Base-by-base conservation (phyloP, 2,113 vertebrate species). In the Toxotes chatareus region DNA sequence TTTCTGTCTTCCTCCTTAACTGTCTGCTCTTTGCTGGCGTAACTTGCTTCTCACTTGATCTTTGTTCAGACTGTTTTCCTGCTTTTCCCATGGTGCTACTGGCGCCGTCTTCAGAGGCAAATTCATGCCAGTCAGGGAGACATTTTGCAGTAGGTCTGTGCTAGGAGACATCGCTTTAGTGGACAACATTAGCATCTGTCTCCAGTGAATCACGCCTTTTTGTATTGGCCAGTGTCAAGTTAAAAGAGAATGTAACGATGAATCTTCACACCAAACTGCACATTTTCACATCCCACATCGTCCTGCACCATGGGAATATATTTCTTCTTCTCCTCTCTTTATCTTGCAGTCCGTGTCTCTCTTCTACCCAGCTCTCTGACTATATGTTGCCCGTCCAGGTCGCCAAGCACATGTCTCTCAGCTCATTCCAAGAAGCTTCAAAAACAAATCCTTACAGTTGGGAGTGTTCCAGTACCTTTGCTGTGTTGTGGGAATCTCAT, bases 361-460 rank as follows among this genome's bases (percentile, higher is more conserved):
- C 32, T 16, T 9, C 56, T 49, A n/a, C 4, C 3, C 65, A n/a
- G 42, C 55, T 16, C 27, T 19, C 32, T 49, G 11, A 69, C 57
- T 4, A 0, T 36, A 62, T 21, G 19, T 46, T 63, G 73, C 76
- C 80, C 68, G 57, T 71, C 27, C 55, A 62, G 72, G 53, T 72
- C 47, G 40, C 82, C 63, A 83, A 78, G 83, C 68, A 71, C 38
- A 56, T 23, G 79, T 73, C 81, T 82, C 46, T 84, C 63, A 44
- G 61, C 59, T 83, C 23, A n/a, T 63, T 83, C 80, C 88, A 83
- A 62, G 63, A 32, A 64, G 73, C 65, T 89, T 90, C 79, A 85
- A 75, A 88, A 78, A 27, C 51, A 79, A 57, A 69, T 88, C 63
- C 75, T 85, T 86, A 83, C 80, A 68, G 44, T 80, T 89, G 82